Percentiles rank a stretch among this genome's conserved stretches.
Evolutionary conservation across 2,797 vertebrate species (phyloP).

Genomic region (Alcedo atthis): DNA sequence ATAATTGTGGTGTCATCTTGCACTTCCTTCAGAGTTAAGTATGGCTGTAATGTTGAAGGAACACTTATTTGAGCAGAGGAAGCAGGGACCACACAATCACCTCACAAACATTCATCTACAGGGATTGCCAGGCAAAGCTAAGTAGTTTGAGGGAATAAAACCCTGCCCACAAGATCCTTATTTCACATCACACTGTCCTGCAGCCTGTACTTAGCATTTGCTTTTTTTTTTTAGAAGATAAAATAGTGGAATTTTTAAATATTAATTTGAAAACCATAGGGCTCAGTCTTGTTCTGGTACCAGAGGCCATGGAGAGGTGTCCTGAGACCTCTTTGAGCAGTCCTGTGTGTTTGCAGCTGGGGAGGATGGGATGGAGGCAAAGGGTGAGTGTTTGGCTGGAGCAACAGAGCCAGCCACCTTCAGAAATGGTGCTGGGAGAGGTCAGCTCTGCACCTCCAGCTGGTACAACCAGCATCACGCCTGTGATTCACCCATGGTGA

Average conservation of each 20-base stretch:
- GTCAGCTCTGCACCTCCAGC: neutral
- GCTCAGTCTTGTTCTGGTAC: neutral
- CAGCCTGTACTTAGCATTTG: neutral
- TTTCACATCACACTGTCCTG: neutral
- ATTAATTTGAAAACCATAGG: neutral
- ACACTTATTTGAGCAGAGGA: neutral
- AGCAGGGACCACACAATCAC: neutral
- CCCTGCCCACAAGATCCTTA: neutral
- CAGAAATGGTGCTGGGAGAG: neutral
- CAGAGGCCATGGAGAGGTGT: accelerated
- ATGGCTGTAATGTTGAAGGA: neutral
- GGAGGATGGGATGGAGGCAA: neutral
- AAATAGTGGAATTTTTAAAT: neutral
- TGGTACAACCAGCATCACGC: accelerated
- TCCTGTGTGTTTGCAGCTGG: neutral
- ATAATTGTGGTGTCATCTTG: neutral
- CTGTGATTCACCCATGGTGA: neutral
- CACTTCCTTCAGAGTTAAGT: neutral
- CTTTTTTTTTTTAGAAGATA: neutral
- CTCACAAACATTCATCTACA: neutral
- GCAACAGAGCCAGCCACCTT: accelerated
- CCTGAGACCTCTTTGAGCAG: neutral
- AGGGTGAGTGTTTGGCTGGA: neutral
- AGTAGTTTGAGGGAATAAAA: neutral
- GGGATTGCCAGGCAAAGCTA: neutral